A percentile compares a stretch with the other conserved stretches of the same genome.
These are phyloP conservation scores for Notothenia rossii DNA, from an alignment of 2,113 vertebrate genomes.

Conservation along the genomic window DNA sequence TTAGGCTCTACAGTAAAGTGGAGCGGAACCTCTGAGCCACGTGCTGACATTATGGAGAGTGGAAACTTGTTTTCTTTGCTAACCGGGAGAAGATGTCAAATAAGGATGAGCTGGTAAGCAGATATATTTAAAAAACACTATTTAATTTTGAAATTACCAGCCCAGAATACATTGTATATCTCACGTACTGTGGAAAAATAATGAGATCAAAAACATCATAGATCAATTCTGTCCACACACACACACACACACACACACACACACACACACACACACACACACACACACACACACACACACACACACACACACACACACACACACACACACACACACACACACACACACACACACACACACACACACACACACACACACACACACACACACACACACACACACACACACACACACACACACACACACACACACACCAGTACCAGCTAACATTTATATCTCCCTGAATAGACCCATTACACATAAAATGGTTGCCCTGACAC, in stretches of 20 bases:
- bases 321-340: too few species aligned
- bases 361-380: neutral
- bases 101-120: conserved; percentile 17
- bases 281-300: conserved; percentile 2
- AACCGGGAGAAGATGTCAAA: neutral
- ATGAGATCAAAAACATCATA: neutral
- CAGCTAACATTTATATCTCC: conserved; percentile 23
- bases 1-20: conserved; percentile 35
- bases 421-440: conserved; percentile 5
- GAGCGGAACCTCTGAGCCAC: conserved; percentile 30
- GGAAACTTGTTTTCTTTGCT: conserved; percentile 27
- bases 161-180: conserved; percentile 29
- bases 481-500: conserved; percentile 27
- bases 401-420: conserved; percentile 13
- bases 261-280: conserved; percentile 11
- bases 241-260: neutral
- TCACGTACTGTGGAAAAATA: conserved; percentile 19
- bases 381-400: too few species aligned
- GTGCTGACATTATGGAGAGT: neutral
- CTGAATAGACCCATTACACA: conserved; percentile 42
- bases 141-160: conserved; percentile 3
- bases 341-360: conserved; percentile 7
- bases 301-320: conserved; percentile 18
- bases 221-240: too few species aligned
- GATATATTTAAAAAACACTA: conserved; percentile 5